A percentile compares a stretch with the other conserved stretches of the same genome.
Evolutionary conservation across 2,113 vertebrate species (phyloP).

Genomic region (Pogona vitticeps): DNA sequence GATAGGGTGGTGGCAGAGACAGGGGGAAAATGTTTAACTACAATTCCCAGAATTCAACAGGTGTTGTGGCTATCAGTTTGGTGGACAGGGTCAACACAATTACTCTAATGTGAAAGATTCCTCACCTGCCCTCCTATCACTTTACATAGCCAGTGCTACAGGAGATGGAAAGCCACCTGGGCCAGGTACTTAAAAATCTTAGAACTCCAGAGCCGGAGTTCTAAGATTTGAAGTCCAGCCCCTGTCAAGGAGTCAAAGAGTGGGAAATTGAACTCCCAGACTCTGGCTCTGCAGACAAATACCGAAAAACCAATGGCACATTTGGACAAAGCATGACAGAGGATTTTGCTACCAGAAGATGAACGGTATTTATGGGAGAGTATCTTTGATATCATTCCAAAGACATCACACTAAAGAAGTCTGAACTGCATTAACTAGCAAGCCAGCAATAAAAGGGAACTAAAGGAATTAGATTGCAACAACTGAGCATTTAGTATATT

Average conservation of each 20-base stretch:
- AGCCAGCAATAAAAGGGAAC: not conserved
- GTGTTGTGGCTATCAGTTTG: no score
- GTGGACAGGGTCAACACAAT: no score
- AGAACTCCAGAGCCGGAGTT: no score
- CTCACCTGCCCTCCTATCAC: not conserved
- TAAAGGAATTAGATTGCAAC: not conserved
- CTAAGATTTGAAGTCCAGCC: no score
- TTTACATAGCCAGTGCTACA: not conserved
- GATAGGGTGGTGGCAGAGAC: no score
- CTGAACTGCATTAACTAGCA: not conserved
- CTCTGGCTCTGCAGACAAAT: no score
- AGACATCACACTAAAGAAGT: not conserved
- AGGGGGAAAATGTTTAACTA: no score
- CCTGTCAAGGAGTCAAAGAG: no score
- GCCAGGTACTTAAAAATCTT: not conserved
- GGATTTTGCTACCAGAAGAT: not conserved
- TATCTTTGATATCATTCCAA: not conserved
- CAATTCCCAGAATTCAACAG: no score
- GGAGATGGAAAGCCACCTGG: not conserved
- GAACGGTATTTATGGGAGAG: not conserved
- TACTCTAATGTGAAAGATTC: no score
- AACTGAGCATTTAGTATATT: rapidly evolving
- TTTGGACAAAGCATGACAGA: not conserved
- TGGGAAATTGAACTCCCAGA: no score
- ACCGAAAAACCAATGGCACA: no score